A percentile compares a stretch with the other conserved stretches of the same genome.
These are phyloP conservation scores for Cryptops parisi DNA, from an alignment of 2,888 invertebrate genomes.

Conservation along the genomic window DNA sequence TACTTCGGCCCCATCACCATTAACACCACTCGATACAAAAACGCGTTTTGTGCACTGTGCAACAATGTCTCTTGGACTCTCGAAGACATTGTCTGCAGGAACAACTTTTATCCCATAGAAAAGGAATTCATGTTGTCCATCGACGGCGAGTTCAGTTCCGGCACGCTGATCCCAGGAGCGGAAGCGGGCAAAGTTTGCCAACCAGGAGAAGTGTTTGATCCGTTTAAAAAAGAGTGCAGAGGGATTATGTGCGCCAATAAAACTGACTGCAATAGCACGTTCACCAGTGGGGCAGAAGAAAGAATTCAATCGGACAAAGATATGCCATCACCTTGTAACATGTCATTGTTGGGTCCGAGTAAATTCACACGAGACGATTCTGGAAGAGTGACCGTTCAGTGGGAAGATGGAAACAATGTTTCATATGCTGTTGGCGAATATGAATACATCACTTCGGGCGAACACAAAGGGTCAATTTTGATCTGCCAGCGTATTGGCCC, in stretches of 20 bases:
- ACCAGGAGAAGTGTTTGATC: constrained; percentile 8
- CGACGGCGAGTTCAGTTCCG: not conserved
- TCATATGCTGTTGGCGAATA: not conserved
- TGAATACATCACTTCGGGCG: not conserved
- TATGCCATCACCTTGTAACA: constrained; percentile 7
- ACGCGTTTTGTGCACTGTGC: constrained; percentile 6
- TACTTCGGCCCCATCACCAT: constrained; percentile 6
- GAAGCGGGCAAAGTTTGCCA: not conserved
- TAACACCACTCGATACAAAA: not conserved
- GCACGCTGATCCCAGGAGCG: constrained; percentile 2
- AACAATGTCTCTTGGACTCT: not conserved
- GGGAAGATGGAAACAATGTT: not conserved
- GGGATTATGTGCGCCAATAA: not conserved
- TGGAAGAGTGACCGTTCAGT: not conserved
- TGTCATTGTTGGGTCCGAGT: not conserved
- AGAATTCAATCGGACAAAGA: not conserved
- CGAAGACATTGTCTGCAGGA: constrained; percentile 3
- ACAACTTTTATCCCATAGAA: constrained; percentile 7
- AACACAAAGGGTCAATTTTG: not conserved
- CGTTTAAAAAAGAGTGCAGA: constrained; percentile 1
- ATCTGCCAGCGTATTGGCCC: not conserved
- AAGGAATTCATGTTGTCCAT: constrained; percentile 4
- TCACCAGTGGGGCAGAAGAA: not conserved
- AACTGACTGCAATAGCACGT: not conserved
- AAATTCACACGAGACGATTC: not conserved